Conservation (phyloP, 2,888 invertebrate genomes). For the Listrodromus nycthemerus region DNA sequence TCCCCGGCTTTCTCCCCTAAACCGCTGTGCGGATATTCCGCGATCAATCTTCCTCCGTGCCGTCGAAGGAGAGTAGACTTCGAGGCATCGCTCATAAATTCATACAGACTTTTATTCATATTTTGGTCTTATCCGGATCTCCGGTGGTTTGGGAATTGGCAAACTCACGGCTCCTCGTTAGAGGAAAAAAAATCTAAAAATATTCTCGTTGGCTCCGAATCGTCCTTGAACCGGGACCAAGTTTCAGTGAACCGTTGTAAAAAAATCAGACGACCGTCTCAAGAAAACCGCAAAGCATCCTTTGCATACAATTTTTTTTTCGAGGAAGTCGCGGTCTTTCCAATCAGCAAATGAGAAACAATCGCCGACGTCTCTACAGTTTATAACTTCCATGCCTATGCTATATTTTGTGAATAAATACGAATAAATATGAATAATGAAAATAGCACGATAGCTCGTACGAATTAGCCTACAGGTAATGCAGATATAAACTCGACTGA, state of each 20-base stretch:
- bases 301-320: background rate
- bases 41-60: background rate
- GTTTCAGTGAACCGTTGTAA: background rate
- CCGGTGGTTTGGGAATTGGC: background rate
- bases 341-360: background rate
- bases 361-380: background rate
- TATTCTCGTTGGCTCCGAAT: background rate
- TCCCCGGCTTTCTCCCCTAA: background rate
- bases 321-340: background rate
- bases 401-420: too few relatives aligned
- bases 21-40: background rate
- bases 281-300: background rate
- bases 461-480: background rate
- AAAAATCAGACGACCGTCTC: background rate
- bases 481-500: background rate
- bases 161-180: background rate
- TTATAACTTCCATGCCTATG: too few relatives aligned
- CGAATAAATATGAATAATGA: background rate
- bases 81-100: background rate
- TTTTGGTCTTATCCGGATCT: background rate
- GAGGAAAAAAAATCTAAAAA: background rate
- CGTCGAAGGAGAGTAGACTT: background rate
- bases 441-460: background rate
- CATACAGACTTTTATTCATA: background rate
- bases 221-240: background rate